Percentiles rank a stretch among this genome's conserved stretches.
These are phyloP conservation scores for Drosophila subobscura DNA, from an alignment of 1,140 invertebrate genomes.

Conservation along the genomic window DNA sequence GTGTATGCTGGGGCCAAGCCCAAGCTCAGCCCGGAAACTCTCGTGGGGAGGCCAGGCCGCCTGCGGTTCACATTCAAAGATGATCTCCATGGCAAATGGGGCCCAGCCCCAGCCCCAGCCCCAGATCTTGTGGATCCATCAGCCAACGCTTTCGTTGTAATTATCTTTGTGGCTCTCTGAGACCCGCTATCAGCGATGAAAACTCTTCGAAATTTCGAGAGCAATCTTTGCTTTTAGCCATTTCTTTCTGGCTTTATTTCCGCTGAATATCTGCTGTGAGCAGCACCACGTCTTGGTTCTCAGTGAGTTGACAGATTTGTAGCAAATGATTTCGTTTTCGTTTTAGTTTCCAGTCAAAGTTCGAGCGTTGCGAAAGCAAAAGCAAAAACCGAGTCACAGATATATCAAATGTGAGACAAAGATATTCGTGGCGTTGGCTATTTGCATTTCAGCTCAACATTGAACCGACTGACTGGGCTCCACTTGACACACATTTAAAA, in stretches of 20 bases:
- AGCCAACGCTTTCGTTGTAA: slow-evolving; percentile 35
- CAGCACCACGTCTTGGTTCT: not conserved
- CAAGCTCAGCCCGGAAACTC: slow-evolving; percentile 12
- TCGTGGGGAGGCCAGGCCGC: not conserved
- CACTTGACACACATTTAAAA: slow-evolving; percentile 39
- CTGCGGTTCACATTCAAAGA: slow-evolving; percentile 12
- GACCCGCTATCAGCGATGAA: slow-evolving; percentile 50
- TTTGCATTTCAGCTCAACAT: slow-evolving; percentile 48
- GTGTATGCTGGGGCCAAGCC: slow-evolving; percentile 1
- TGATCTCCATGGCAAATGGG: slow-evolving; percentile 13
- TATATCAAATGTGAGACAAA: not conserved
- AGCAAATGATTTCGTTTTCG: not conserved
- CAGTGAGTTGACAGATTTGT: slow-evolving; percentile 25
- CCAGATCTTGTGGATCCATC: not conserved
- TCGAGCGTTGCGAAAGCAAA: too few relatives aligned
- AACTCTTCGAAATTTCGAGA: slow-evolving; percentile 42
- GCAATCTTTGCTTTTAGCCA: slow-evolving; percentile 2
- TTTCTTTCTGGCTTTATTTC: slow-evolving; percentile 13
- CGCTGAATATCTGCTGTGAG: not conserved
- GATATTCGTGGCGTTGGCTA: slow-evolving; percentile 37
- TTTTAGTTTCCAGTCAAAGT: not conserved
- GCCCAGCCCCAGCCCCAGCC: slow-evolving; percentile 1
- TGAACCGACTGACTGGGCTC: slow-evolving; percentile 30
- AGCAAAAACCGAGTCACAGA: too few relatives aligned
- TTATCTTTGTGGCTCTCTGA: slow-evolving; percentile 15